These are phyloP conservation scores for Centropyge bicolor DNA, from an alignment of 2,797 vertebrate species.

Conservation along the genomic window DNA sequence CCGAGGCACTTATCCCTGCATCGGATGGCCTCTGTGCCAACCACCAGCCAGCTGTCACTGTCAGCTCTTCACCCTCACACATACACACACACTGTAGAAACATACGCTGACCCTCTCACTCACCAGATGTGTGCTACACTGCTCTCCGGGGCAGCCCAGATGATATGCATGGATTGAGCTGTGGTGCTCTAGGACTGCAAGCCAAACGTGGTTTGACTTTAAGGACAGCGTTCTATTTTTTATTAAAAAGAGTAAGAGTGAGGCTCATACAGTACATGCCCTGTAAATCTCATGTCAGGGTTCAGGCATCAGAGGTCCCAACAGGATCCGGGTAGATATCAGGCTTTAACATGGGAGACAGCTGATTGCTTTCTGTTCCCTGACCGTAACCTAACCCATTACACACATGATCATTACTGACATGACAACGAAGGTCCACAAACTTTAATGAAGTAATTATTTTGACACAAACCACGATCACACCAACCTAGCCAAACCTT, in stretches of 20 bases:
- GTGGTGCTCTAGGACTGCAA: slow-evolving; percentile 30
- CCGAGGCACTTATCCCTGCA: slow-evolving; percentile 46
- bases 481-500: neutral
- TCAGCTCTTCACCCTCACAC: slow-evolving; percentile 32
- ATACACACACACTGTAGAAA: slow-evolving; percentile 15
- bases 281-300: neutral
- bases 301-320: neutral
- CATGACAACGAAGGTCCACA: neutral
- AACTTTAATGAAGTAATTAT: neutral
- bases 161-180: slow-evolving; percentile 42
- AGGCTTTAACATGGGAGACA: neutral
- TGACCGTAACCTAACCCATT: neutral
- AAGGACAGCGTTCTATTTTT: slow-evolving; percentile 2
- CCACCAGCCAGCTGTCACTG: slow-evolving; percentile 61
- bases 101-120: slow-evolving; percentile 40
- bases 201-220: slow-evolving; percentile 24
- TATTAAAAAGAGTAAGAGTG: neutral
- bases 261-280: neutral
- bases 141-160: slow-evolving; percentile 42
- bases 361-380: neutral
- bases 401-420: neutral
- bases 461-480: too few species aligned
- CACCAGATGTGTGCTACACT: slow-evolving; percentile 48
- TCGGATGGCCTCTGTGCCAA: slow-evolving; percentile 37
- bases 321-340: neutral